A percentile compares a stretch with the other conserved stretches of the same genome.
Evolutionary conservation across 2,113 vertebrate genomes (phyloP).

Genomic region (Emberiza fucata): DNA sequence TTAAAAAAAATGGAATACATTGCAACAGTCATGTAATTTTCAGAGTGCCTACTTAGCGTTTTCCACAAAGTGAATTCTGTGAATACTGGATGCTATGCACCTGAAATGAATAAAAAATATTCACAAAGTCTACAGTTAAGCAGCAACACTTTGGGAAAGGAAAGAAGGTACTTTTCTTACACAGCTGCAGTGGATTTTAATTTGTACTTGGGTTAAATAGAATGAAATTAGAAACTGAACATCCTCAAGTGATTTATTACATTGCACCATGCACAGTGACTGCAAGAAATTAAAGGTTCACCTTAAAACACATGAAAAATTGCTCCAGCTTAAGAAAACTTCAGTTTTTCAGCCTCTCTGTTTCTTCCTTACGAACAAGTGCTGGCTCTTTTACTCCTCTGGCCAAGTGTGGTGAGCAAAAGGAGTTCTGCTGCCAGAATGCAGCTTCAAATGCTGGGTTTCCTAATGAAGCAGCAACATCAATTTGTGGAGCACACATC

Average conservation of each 20-base stretch:
- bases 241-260: neutral
- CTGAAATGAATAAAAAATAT: neutral
- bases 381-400: neutral
- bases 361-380: neutral
- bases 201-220: neutral
- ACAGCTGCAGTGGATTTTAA: neutral
- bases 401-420: neutral
- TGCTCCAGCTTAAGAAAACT: neutral
- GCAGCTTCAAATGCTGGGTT: neutral
- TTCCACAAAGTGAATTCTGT: neutral
- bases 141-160: neutral
- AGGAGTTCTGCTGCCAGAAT: neutral
- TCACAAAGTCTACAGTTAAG: neutral
- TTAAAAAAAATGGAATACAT: neutral
- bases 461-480: conserved; percentile 35
- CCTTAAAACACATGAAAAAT: neutral
- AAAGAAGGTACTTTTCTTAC: neutral
- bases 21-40: neutral
- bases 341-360: neutral
- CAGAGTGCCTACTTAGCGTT: neutral
- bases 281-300: neutral
- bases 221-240: neutral
- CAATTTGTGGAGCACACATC: neutral
- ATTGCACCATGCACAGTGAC: neutral
- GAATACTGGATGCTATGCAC: neutral